phyloP scores from a whole-genome alignment of 2,888 invertebrate genomes.

The Physocephala rufipes region DNA sequence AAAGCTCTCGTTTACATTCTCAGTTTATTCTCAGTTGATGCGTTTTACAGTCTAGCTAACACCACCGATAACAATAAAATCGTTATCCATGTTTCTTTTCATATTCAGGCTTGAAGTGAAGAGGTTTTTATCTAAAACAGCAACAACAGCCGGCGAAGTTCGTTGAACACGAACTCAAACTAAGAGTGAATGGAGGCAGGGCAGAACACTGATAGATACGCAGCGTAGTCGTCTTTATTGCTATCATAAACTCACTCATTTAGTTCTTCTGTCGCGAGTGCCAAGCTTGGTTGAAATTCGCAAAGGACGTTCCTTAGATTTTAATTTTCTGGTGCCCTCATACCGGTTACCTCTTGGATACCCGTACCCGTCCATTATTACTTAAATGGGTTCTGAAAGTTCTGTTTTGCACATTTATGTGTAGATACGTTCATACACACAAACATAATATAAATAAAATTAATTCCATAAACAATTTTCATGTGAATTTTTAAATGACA shows the following conservation, averaged over 20 bases:
- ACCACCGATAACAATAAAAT: neutral
- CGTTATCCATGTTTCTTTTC: neutral
- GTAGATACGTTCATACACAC: no score
- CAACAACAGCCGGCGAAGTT: conserved; percentile 6
- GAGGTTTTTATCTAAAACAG: neutral
- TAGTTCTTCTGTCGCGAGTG: conserved; percentile 55
- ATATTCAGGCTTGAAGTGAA: neutral
- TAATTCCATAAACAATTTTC: no score
- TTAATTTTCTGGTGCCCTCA: conserved; percentile 4
- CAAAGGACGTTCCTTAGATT: conserved; percentile 37
- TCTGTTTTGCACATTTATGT: no score
- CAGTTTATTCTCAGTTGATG: no score
- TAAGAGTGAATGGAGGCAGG: conserved; percentile 2
- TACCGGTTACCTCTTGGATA: neutral
- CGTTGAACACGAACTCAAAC: conserved; percentile 21
- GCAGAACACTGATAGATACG: conserved; percentile 13
- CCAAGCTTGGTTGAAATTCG: conserved; percentile 56
- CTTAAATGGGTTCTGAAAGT: no score
- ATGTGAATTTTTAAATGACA: no score
- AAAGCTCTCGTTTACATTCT: no score
- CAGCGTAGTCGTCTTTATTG: conserved; percentile 21
- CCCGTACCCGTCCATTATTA: neutral
- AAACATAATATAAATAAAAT: no score
- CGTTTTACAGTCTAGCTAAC: no score
- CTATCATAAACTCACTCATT: conserved; percentile 36